Base-by-base conservation (phyloP, 2,113 vertebrate species). In the Sinosuthora webbiana region DNA sequence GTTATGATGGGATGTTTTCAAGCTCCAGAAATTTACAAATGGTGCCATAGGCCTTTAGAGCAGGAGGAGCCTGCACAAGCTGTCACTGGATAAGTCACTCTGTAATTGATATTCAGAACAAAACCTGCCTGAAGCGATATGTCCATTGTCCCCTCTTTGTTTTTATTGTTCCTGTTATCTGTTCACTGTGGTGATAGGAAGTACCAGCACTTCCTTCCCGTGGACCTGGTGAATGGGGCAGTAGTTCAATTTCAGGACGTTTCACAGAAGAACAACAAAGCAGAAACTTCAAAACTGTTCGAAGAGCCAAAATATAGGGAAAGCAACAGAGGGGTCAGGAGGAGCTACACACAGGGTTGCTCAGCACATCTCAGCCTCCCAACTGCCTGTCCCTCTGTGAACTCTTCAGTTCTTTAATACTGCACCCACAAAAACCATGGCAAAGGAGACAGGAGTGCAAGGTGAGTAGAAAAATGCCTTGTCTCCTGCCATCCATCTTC, bases 111-210 rank as follows among this genome's bases (percentile, higher is more conserved):
- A 74, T 31, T 53, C 76, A 74, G 39, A 88, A 70, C 11, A 89
- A 70, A 86, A 63, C 21, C 41, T 28, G 9, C 10, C 41, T 50
- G 30, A 88, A 60, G 24, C 41, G 24, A 56, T 0, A 0, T 1
- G 4, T 12, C 17, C 60, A 3, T 11, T 44, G 17, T n/a, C 13
- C 13, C 11, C 33, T 63, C 13, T 4, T 2, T 27, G 21, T 18
- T 70, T 35, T 42, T 64, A 23, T 5, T 25, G 5, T 9, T 90
- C 68, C 44, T 78, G 17, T 25, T 55, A 55, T 8, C 39, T 60
- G 7, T 10, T 18, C 45, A 45, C 11, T 8, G 6, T 16, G 30
- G n/a, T 35, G 27, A 14, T 8, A 27, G 4, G 0, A 13, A 19
- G 41, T 7, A 47, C 6, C 30, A 76, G 41, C 27, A 78, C 11